Evolutionary conservation across 2,888 invertebrate genomes (phyloP).

Genomic region (Biston betularia): DNA sequence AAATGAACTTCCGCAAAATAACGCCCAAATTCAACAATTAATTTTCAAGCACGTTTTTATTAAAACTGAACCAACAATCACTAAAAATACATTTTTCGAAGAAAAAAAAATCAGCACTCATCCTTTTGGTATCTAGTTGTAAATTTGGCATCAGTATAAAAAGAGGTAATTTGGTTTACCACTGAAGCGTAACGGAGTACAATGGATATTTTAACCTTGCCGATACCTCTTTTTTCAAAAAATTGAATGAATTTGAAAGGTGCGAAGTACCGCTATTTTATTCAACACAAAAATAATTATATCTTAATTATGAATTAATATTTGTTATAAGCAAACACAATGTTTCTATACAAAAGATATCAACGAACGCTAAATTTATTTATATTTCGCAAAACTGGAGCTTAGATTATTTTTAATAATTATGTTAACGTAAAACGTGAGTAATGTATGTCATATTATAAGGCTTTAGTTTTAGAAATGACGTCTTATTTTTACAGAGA

Average conservation of each 20-base stretch:
- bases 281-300: background rate
- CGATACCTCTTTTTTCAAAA: background rate
- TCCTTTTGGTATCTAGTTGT: background rate
- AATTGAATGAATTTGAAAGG: constrained; percentile 11
- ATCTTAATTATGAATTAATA: background rate
- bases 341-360: background rate
- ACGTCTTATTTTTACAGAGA: background rate
- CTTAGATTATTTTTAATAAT: too few relatives aligned
- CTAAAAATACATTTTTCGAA: too few relatives aligned
- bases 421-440: too few relatives aligned
- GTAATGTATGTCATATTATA: too few relatives aligned
- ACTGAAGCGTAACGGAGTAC: constrained; percentile 18
- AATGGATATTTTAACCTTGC: constrained; percentile 9
- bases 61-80: too few relatives aligned
- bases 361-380: background rate
- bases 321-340: background rate
- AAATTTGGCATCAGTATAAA: constrained; percentile 4
- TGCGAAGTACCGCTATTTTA: constrained; percentile 4
- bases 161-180: constrained; percentile 15
- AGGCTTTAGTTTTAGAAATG: too few relatives aligned
- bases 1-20: too few relatives aligned
- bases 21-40: too few relatives aligned
- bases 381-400: background rate
- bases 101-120: background rate
- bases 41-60: too few relatives aligned